A percentile compares a stretch with the other conserved stretches of the same genome.
Evolutionary conservation across 1,140 invertebrate genomes (phyloP).

Genomic region (Heliconius himera): DNA sequence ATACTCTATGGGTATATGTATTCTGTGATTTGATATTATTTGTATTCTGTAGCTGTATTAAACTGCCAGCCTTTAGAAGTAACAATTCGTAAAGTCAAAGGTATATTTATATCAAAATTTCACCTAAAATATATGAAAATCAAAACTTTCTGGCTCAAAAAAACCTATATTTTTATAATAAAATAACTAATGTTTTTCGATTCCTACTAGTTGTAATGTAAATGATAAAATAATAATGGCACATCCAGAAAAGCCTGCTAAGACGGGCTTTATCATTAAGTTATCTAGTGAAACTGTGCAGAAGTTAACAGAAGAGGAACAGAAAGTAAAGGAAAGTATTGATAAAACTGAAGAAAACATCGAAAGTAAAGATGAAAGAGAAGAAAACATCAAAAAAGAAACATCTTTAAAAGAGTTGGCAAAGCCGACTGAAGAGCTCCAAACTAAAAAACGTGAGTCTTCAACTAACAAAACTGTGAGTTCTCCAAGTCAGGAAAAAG

Average conservation of each 20-base stretch:
- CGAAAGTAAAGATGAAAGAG: neutral
- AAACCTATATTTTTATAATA: constrained; percentile 22
- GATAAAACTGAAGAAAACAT: constrained; percentile 26
- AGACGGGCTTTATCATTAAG: constrained; percentile 76
- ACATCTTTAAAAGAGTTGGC: neutral
- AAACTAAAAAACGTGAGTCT: constrained; percentile 7
- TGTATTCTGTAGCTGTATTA: neutral
- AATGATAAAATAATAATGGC: constrained; percentile 43
- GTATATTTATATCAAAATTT: neutral
- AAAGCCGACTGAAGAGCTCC: constrained; percentile 21
- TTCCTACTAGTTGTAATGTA: neutral
- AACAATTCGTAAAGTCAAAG: neutral
- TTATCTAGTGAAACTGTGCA: constrained; percentile 70
- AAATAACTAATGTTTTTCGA: constrained; percentile 11
- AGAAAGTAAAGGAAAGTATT: constrained; percentile 34
- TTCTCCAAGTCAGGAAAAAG: constrained; percentile 21
- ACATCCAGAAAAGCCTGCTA: constrained; percentile 56
- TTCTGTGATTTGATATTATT: no score
- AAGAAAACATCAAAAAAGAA: neutral
- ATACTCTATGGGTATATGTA: no score
- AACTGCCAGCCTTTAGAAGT: neutral
- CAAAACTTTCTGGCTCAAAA: constrained; percentile 1
- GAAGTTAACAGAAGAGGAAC: constrained; percentile 68
- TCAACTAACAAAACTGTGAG: constrained; percentile 7
- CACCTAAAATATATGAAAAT: constrained; percentile 11